phyloP scores from a whole-genome alignment of 35 echinoderm and acorn worm species.

The Ophiothrix spiculata region DNA sequence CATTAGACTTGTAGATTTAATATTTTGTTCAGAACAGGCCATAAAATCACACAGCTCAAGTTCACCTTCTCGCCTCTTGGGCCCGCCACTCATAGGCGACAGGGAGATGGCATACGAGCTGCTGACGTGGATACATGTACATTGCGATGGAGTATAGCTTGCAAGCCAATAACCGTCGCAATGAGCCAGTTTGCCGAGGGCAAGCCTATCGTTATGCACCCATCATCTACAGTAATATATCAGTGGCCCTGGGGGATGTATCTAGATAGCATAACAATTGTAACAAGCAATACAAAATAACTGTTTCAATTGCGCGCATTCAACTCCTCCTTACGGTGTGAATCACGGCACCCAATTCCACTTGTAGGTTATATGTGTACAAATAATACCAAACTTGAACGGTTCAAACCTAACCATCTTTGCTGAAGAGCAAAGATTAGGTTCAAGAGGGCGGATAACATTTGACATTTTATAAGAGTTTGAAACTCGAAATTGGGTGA shows the following conservation, averaged over 20 bases:
- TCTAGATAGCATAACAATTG: constrained; percentile 8
- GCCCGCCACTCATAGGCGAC: background rate
- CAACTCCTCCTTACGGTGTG: background rate
- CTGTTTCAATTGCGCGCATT: background rate
- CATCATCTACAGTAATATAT: background rate
- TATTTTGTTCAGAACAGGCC: background rate
- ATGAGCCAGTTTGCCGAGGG: background rate
- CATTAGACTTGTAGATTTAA: constrained; percentile 1
- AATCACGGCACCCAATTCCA: background rate
- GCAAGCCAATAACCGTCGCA: background rate
- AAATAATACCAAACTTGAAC: background rate
- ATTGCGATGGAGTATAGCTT: constrained; percentile 5
- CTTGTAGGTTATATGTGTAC: background rate
- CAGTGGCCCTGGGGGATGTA: background rate
- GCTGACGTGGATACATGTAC: constrained; percentile 1
- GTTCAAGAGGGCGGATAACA: too few relatives aligned
- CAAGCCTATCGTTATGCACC: background rate
- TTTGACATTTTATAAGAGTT: too few relatives aligned
- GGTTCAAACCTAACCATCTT: background rate
- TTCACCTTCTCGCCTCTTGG: constrained; percentile 7
- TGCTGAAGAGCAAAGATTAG: background rate
- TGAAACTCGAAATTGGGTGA: too few relatives aligned
- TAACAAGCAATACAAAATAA: background rate
- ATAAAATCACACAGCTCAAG: background rate
- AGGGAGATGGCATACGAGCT: background rate